These are phyloP conservation scores for Aphelenchoides avenae DNA, from an alignment of 1,140 invertebrate species.

Conservation along the genomic window DNA sequence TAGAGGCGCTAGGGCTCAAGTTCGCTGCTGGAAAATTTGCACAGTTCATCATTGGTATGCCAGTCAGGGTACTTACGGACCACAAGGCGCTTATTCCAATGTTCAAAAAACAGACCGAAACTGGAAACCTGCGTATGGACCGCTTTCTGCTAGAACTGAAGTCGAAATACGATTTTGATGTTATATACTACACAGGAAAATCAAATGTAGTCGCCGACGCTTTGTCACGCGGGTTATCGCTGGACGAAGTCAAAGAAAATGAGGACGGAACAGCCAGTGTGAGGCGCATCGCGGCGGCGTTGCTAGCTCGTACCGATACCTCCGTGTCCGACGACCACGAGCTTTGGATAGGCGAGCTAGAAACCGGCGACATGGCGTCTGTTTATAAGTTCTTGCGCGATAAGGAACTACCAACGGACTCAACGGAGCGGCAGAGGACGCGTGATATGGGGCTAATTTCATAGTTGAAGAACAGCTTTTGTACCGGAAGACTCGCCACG, in stretches of 20 bases:
- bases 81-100: slow-evolving; percentile 5
- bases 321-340: too few relatives aligned
- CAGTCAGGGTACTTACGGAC: slow-evolving; percentile 2
- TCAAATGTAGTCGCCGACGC: slow-evolving; percentile 4
- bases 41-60: slow-evolving; percentile 2
- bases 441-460: not conserved
- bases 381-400: slow-evolving; percentile 9
- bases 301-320: not conserved
- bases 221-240: not conserved
- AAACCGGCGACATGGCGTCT: slow-evolving; percentile 1
- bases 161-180: not conserved
- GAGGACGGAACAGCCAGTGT: not conserved
- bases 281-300: not conserved
- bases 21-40: slow-evolving; percentile 5
- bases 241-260: not conserved
- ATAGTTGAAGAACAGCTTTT: slow-evolving; percentile 1
- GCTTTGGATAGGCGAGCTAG: slow-evolving; percentile 2
- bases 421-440: not conserved
- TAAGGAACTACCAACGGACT: not conserved
- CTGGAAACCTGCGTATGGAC: slow-evolving; percentile 6
- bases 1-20: slow-evolving; percentile 3
- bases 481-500: not conserved
- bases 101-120: slow-evolving; percentile 6
- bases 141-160: slow-evolving; percentile 2
- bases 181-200: slow-evolving; percentile 6